phyloP scores from a whole-genome alignment of 2,797 vertebrate species.

The Centroberyx gerrardi region DNA sequence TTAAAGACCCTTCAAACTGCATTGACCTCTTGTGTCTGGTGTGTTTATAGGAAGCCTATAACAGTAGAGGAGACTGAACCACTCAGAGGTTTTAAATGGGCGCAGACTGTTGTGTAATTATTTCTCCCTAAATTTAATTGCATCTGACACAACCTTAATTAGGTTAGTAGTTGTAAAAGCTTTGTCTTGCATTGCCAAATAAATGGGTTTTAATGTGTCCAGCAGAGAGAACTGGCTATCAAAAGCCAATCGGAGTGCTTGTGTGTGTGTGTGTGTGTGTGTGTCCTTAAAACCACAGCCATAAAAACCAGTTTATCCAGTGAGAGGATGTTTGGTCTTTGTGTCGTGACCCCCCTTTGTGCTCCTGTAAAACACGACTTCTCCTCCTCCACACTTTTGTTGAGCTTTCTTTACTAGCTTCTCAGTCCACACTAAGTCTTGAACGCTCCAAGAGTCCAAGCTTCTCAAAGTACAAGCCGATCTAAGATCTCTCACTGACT shows the following conservation, averaged over 20 bases:
- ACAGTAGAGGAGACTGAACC: constrained; percentile 22
- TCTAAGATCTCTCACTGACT: neutral
- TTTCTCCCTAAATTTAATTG: constrained; percentile 67
- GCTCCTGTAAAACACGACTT: constrained; percentile 39
- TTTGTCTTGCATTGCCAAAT: constrained; percentile 23
- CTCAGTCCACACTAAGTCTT: neutral
- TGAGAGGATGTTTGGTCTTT: constrained; percentile 77
- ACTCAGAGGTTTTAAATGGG: constrained; percentile 39
- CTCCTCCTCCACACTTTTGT: constrained; percentile 39
- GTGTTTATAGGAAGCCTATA: constrained; percentile 52
- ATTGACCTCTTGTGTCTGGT: constrained; percentile 21
- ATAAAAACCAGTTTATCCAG: constrained; percentile 81
- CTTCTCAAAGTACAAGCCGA: neutral
- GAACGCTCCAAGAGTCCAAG: neutral
- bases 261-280: constrained; percentile 28
- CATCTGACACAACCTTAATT: constrained; percentile 69
- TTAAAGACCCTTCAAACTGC: constrained; percentile 28
- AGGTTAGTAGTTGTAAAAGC: constrained; percentile 63
- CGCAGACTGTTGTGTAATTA: constrained; percentile 51
- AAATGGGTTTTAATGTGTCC: constrained; percentile 22
- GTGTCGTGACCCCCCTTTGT: constrained; percentile 46
- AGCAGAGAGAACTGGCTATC: constrained; percentile 42
- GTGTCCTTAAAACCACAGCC: constrained; percentile 56
- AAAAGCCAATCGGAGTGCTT: constrained; percentile 31
- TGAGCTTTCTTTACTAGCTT: constrained; percentile 16